These are phyloP conservation scores for Apocrypta bakeri DNA, from an alignment of 1,140 invertebrate genomes.

Conservation along the genomic window DNA sequence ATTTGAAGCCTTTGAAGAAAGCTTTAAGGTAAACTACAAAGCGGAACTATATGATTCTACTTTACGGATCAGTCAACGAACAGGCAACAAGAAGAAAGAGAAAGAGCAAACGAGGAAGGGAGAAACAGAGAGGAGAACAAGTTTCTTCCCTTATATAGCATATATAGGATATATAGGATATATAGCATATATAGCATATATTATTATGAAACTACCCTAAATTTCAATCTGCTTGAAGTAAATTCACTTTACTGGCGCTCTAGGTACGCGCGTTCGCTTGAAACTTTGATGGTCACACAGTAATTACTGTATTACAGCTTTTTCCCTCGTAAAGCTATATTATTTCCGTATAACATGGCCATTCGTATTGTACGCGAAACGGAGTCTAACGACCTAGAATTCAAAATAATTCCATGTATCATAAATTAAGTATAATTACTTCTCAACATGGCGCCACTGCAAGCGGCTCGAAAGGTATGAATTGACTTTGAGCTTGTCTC, in stretches of 20 bases:
- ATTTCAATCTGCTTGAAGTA: constrained; percentile 47
- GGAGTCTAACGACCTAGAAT: constrained; percentile 8
- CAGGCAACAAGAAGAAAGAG: neutral
- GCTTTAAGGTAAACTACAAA: neutral
- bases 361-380: constrained; percentile 43
- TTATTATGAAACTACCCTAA: neutral
- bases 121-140: neutral
- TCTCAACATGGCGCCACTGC: neutral
- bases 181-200: neutral
- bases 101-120: neutral
- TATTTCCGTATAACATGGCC: constrained; percentile 47
- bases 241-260: constrained; percentile 49
- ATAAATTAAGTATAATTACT: constrained; percentile 36
- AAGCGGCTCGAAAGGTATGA: neutral
- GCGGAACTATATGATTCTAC: neutral
- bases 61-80: neutral
- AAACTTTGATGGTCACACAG: constrained; percentile 55
- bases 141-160: neutral
- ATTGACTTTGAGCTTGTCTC: neutral
- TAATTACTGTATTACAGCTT: constrained; percentile 55
- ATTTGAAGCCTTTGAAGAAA: neutral
- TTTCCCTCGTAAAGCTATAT: constrained; percentile 54
- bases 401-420: constrained; percentile 28
- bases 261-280: constrained; percentile 13
- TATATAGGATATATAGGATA: too few relatives aligned